Percentiles rank a stretch among this genome's conserved stretches.
phyloP scores from a whole-genome alignment of 1,140 invertebrate species.

The Scaptodrosophila lebanonensis region DNA sequence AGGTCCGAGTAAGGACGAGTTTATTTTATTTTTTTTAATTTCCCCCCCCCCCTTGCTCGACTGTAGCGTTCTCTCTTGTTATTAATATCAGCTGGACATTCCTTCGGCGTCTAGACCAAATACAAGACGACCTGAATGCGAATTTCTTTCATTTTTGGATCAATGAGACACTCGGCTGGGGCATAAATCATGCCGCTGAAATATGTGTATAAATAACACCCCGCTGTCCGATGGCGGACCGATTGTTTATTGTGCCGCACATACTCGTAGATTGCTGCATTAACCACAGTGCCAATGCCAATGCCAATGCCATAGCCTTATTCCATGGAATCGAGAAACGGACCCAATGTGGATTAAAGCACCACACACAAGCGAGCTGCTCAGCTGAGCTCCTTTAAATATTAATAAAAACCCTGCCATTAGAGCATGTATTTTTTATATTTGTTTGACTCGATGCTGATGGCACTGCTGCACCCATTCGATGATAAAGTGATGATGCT shows the following conservation, averaged over 20 bases:
- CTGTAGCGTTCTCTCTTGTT: too few relatives aligned
- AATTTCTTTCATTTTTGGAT: constrained; percentile 30
- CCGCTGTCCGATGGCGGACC: constrained; percentile 10
- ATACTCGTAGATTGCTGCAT: constrained; percentile 47
- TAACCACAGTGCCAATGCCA: constrained; percentile 50
- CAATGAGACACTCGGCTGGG: constrained; percentile 25
- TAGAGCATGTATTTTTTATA: constrained; percentile 40
- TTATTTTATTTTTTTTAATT: too few relatives aligned
- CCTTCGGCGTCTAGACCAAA: too few relatives aligned
- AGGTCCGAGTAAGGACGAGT: too few relatives aligned
- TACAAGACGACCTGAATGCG: constrained; percentile 22
- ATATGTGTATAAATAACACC: constrained; percentile 45
- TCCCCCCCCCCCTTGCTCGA: too few relatives aligned
- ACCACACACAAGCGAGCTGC: constrained; percentile 10
- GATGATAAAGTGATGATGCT: constrained; percentile 59
- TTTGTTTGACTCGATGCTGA: constrained; percentile 29
- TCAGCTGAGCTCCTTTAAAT: constrained; percentile 41
- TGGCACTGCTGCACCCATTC: constrained; percentile 48
- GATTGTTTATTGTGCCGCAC: too few relatives aligned
- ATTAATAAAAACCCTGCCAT: constrained; percentile 49
- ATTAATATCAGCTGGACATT: too few relatives aligned
- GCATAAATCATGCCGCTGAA: constrained; percentile 55
- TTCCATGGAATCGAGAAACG: constrained; percentile 59
- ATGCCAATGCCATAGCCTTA: too few relatives aligned
- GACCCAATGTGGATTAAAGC: neutral